Evolutionary conservation across 2,113 vertebrate species (phyloP).

Genomic region (Neofelis nebulosa): DNA sequence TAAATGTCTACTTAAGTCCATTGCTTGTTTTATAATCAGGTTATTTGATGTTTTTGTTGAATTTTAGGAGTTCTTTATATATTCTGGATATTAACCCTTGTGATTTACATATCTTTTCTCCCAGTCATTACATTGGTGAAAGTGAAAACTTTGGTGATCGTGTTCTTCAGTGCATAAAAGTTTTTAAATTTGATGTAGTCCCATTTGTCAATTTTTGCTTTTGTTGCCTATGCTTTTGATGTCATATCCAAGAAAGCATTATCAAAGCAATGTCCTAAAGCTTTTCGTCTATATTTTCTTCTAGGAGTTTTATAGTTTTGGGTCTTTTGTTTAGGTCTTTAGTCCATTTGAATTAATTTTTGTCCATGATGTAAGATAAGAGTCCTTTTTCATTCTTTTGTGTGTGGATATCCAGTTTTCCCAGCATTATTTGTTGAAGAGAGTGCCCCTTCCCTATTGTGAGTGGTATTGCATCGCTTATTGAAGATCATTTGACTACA

Average conservation of each 20-base stretch:
- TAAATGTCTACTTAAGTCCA: neutral
- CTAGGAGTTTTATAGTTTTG: neutral
- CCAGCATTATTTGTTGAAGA: neutral
- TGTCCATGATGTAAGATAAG: neutral
- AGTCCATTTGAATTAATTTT: neutral
- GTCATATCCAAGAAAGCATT: neutral
- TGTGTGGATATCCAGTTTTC: neutral
- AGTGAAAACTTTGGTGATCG: neutral
- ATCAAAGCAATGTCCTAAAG: neutral
- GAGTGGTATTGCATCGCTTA: neutral
- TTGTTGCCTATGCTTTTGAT: neutral
- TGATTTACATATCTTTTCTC: neutral
- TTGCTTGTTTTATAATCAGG: neutral
- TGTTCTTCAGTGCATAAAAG: neutral
- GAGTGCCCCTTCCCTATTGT: neutral
- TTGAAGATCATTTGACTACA: neutral
- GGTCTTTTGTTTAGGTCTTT: neutral
- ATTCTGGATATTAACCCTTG: neutral
- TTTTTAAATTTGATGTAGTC: neutral
- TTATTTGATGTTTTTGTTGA: neutral
- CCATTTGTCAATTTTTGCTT: neutral
- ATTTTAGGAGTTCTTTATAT: neutral
- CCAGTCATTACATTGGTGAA: neutral
- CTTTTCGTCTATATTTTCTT: neutral
- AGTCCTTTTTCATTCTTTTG: neutral